Conservation (phyloP, 2,888 invertebrate genomes). For the Melinaea marsaeus region DNA sequence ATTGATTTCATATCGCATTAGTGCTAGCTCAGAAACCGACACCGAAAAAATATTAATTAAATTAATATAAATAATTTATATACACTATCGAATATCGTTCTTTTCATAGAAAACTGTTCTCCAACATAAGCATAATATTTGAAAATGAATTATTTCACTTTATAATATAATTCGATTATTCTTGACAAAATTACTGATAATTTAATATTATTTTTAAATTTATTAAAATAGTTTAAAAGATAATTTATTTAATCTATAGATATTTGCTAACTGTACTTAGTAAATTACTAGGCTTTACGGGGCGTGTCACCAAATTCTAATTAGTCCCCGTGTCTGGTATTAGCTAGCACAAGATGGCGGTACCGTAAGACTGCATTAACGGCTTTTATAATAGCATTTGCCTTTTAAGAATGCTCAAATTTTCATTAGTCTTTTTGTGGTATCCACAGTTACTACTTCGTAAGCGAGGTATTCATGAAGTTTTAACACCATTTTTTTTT, state of each 20-base stretch:
- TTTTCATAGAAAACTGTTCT: too few species aligned
- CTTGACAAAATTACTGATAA: too few species aligned
- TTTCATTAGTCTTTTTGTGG: constrained; percentile 22
- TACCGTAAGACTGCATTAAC: constrained; percentile 24
- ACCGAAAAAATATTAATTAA: constrained; percentile 18
- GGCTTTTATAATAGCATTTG: constrained; percentile 20
- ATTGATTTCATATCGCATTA: constrained; percentile 36
- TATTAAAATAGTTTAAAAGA: background rate
- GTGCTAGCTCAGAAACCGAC: constrained; percentile 26
- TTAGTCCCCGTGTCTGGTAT: constrained; percentile 72
- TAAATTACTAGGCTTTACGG: constrained; percentile 49
- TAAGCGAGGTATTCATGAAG: too few species aligned
- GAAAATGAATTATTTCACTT: too few species aligned
- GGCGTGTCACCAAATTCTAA: constrained; percentile 75
- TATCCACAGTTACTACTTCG: constrained; percentile 8
- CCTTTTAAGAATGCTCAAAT: constrained; percentile 15
- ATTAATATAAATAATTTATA: background rate
- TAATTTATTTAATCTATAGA: constrained; percentile 6
- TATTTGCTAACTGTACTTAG: constrained; percentile 52
- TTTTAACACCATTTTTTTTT: too few species aligned
- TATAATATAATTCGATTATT: too few species aligned
- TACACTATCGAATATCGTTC: too few species aligned
- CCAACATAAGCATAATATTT: too few species aligned
- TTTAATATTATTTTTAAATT: too few species aligned
- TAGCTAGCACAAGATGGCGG: constrained; percentile 63